Percentiles rank a stretch among this genome's conserved stretches.
Conservation (phyloP, 2,797 vertebrate genomes). For the Centroberyx gerrardi region DNA sequence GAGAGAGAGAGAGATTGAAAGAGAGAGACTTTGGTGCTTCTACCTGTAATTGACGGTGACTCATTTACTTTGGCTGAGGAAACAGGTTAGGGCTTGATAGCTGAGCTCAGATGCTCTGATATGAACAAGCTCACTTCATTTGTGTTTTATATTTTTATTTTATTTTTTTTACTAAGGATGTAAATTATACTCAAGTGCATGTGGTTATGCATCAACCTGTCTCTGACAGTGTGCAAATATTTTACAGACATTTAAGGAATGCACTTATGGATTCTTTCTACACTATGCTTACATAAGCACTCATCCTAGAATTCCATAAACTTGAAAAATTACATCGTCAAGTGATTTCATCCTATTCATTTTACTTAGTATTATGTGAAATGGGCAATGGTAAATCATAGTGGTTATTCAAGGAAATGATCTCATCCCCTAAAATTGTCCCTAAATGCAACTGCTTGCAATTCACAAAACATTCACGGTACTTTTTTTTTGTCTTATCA, state of each 20-base stretch:
- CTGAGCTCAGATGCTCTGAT: background rate
- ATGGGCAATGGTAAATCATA: too few species aligned
- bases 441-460: conserved; percentile 27
- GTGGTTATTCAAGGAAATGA: too few species aligned
- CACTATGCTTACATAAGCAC: background rate
- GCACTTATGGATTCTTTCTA: background rate
- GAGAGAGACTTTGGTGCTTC: background rate
- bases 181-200: background rate
- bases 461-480: background rate
- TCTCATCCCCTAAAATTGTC: conserved; percentile 1
- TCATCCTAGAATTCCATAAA: too few species aligned
- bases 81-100: background rate
- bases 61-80: conserved; percentile 31
- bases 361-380: too few species aligned
- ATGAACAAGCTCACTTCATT: conserved; percentile 7
- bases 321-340: too few species aligned
- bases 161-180: conserved; percentile 2
- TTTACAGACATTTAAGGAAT: background rate
- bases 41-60: conserved; percentile 20
- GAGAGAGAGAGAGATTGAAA: background rate
- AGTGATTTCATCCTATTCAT: too few species aligned
- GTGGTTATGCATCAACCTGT: background rate
- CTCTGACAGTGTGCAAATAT: conserved; percentile 1
- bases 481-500: conserved; percentile 25
- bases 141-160: conserved; percentile 10